phyloP scores from a whole-genome alignment of 2,113 vertebrate genomes.

The Embiotoca jacksoni region DNA sequence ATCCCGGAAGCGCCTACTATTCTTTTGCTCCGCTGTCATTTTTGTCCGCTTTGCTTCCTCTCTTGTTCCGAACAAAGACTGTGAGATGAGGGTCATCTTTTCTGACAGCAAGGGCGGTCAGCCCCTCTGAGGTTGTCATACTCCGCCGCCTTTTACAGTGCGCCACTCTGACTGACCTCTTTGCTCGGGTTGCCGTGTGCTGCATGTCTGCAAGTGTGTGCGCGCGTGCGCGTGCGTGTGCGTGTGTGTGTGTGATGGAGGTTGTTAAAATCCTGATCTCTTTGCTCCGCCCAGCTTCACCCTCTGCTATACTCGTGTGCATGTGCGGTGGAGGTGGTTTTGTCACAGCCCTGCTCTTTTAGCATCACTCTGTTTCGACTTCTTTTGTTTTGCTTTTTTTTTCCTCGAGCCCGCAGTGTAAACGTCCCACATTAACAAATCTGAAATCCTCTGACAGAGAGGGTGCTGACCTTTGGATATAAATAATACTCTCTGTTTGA shows the following conservation, averaged over 20 bases:
- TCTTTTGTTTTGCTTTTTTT: background rate
- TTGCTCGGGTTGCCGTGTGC: background rate
- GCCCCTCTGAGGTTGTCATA: conserved; percentile 63
- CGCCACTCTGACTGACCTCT: conserved; percentile 34
- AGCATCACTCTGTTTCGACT: conserved; percentile 18
- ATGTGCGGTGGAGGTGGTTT: conserved; percentile 4
- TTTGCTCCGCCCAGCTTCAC: conserved; percentile 33
- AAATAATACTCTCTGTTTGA: conserved; percentile 74
- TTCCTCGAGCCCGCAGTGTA: conserved; percentile 18
- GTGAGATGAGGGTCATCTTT: conserved; percentile 72
- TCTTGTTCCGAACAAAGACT: conserved; percentile 66
- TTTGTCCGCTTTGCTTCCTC: conserved; percentile 41
- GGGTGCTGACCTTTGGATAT: conserved; percentile 71
- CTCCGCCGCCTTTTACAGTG: conserved; percentile 48
- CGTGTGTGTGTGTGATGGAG: background rate
- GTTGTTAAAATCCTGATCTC: conserved; percentile 38
- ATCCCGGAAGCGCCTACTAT: conserved; percentile 45
- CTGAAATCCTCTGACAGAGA: conserved; percentile 58
- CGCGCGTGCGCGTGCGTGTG: background rate
- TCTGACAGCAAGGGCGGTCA: conserved; percentile 67
- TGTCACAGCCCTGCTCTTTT: conserved; percentile 40
- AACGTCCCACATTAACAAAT: conserved; percentile 61
- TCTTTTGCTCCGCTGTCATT: conserved; percentile 47
- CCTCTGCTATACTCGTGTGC: conserved; percentile 12
- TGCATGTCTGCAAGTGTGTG: background rate